A percentile compares a stretch with the other conserved stretches of the same genome.
phyloP scores from a whole-genome alignment of 1,140 invertebrate genomes.

The Mactra quadrangularis region DNA sequence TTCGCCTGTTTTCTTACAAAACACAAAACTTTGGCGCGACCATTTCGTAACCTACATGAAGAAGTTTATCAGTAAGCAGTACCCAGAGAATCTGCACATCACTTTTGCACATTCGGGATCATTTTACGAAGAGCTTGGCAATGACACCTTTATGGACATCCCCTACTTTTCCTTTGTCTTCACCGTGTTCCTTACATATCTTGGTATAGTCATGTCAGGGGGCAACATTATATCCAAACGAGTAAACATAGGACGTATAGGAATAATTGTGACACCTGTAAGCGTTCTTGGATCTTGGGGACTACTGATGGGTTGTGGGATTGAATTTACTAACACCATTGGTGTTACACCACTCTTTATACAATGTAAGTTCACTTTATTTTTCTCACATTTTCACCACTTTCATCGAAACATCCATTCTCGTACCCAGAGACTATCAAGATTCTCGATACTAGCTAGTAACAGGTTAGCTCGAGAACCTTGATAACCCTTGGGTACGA shows the following conservation, averaged over 20 bases:
- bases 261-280: slow-evolving; percentile 19
- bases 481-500: no score
- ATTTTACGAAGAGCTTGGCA: slow-evolving; percentile 30
- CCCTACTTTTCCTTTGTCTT: slow-evolving; percentile 35
- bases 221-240: slow-evolving; percentile 37
- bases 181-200: slow-evolving; percentile 42
- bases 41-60: slow-evolving; percentile 30
- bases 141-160: slow-evolving; percentile 39
- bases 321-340: slow-evolving; percentile 38
- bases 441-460: background rate
- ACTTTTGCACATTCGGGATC: slow-evolving; percentile 9
- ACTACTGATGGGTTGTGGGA: slow-evolving; percentile 12
- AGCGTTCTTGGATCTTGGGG: slow-evolving; percentile 47
- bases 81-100: slow-evolving; percentile 8
- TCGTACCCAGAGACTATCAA: no score
- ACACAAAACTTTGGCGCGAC: slow-evolving; percentile 35
- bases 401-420: no score
- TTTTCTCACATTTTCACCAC: background rate
- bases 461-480: background rate
- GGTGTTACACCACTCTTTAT: slow-evolving; percentile 24
- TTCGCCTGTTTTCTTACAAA: background rate
- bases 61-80: slow-evolving; percentile 26
- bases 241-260: slow-evolving; percentile 15
- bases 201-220: slow-evolving; percentile 8
- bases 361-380: slow-evolving; percentile 7